Evolutionary conservation across 2,113 vertebrate genomes (phyloP).

Genomic region (Myiagra hebetior): DNA sequence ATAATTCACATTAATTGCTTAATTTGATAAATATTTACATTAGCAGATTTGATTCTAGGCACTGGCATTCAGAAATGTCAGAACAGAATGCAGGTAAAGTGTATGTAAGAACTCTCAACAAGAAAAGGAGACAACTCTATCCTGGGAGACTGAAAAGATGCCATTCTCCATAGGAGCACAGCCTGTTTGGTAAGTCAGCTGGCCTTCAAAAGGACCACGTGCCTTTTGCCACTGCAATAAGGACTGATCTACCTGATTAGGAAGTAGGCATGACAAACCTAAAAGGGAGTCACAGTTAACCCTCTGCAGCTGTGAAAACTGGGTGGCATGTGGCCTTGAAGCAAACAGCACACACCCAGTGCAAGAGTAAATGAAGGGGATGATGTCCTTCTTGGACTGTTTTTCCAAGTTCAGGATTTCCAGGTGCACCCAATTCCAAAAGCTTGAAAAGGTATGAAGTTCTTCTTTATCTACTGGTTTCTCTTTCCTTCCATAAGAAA

Average conservation of each 20-base stretch:
- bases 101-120: background rate
- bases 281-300: background rate
- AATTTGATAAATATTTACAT: background rate
- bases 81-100: background rate
- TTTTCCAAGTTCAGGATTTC: background rate
- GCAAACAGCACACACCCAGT: background rate
- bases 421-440: background rate
- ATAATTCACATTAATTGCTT: background rate
- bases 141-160: background rate
- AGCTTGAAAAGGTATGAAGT: background rate
- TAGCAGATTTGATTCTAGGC: background rate
- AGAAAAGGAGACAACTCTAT: background rate
- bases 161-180: background rate
- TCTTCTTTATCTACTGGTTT: background rate
- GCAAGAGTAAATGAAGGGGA: background rate
- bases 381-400: background rate
- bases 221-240: background rate
- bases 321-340: background rate
- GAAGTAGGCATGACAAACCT: background rate
- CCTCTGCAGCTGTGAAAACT: background rate
- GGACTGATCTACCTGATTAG: background rate
- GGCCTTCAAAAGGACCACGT: background rate
- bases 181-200: background rate
- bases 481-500: background rate
- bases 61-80: background rate